Evolutionary conservation across 2,888 invertebrate genomes (phyloP), one percentile per base, ranked within the genome.

Genomic region (Plagodis dolabraria): DNA sequence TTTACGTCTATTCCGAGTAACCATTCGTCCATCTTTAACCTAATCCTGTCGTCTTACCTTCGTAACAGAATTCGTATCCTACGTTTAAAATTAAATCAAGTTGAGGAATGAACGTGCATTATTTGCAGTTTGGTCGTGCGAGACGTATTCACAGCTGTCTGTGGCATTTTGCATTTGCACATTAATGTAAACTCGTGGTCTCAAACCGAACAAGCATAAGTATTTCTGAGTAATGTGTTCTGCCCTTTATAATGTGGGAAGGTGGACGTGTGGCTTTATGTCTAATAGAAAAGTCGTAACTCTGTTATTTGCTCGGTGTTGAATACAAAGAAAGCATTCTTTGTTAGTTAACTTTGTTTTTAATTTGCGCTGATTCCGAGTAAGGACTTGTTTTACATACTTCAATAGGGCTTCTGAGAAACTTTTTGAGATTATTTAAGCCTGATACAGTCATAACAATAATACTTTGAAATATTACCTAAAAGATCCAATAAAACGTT

Each of bases 111-210:
- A 82, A 84, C 85, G 82, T 83, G 82, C 83, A 81, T 84, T 83
- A 85, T 86, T 87, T 83, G 80, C 77, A 73, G 80, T 85, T 79
- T 66, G 67, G 70, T 67, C 74, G 76, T 75, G 70, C 69, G 70
- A 74, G 70, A 56, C 67, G 72, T 66, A 60, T 61, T 63, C 75
- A 80, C 82, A 83, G 83, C 82, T 83, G 82, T 83, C 77, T 83
- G 85, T 70, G 80, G 85, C 77, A 72, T 80, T 82, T 79, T 74
- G 74, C 81, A 79, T 83, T 84, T 79, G 79, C 79, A 72, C 82
- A 84, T 87, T 88, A 87, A 87, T 86, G 83, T 83, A 72, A 70
- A 73, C 74, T 80, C 52, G 88, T 79, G 89, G 89, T 89, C 85
- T 79, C 8, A 77, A 69, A 67, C 58, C 67, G 69, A 43, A 60